Base-by-base conservation (phyloP, 2,113 vertebrate genomes). In the Hystrix cristata region DNA sequence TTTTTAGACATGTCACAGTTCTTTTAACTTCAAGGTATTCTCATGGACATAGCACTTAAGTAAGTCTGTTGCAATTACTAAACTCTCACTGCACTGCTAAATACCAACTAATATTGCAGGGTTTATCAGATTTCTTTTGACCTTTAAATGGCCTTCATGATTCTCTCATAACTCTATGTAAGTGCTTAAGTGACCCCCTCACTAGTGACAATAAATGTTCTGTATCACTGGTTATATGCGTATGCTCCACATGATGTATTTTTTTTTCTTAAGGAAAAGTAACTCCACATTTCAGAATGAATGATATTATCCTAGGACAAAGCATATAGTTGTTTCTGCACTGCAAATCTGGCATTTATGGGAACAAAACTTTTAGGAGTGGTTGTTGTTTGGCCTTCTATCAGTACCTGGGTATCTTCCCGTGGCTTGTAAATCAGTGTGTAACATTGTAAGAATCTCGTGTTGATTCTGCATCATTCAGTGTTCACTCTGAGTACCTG, bases 161-260 rank as follows among this genome's bases (percentile, higher is more conserved):
- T 87, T 96, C 51, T 90, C 10, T 90, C 31, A 62, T 91, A 51
- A 51, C 57, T 95, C 92, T 74, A 46, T 96, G 72, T 98, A 95
- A 97, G 88, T 97, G 88, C 91, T 94, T 94, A 81, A 27, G 91
- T 94, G 93, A 95, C 97, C 90, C 96, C 86, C 78, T 97, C 94
- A 96, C 97, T 97, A 90, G 94, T 97, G 97, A 96, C 93, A 87
- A 90, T 48, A 65, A 94, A 4, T 87, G 85, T 97, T 94, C 87
- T 80, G 0, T 95, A 34, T 84, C 95, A 92, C 74, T 93, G 55
- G 43, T 48, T 96, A 84, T 94, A 55, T 78, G 57, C 89, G 60
- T 96, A 96, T 93, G 96, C 79, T 81, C n/a, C 83, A 94, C 78
- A 92, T 94, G 81, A 92, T 96, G 46, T 90, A 72, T 94, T 92